Base-by-base conservation (phyloP, 1,140 invertebrate genomes). In the Drosophila kanapiae region DNA sequence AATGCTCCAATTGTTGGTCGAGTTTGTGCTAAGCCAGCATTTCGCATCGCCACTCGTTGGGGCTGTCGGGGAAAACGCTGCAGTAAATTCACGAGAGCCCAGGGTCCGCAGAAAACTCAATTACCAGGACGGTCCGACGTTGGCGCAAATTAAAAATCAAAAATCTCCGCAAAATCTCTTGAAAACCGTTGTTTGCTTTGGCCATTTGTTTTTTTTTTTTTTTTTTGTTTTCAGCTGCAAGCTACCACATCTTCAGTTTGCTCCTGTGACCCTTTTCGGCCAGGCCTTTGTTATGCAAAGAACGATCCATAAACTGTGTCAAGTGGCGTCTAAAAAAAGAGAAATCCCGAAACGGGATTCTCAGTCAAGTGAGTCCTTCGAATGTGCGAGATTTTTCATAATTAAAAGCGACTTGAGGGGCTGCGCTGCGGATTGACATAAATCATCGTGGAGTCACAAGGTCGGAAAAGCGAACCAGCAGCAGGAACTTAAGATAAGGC, bases 281-380 rank as follows among this genome's bases (percentile, higher is more conserved):
- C 37, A 45, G 47, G 47, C 29, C 83, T 86, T 86, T 86, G 83
- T 84, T 59, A 88, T 86, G 84, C 80, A 86, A 83, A 86, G 38
- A 51, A 63, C 49, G 62, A 54, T 31, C 80, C 84, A 69, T 69
- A 77, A 88, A 83, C 63, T 88, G 80, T 88, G 83, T 80, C 80
- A 88, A 88, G 80, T 72, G 61, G 65, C 43, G 45, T 51, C 59
- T 31, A 16, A 0, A 14, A 45, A 38, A 40, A 16, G 29, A 43
- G 6, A 9, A 60, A 11, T 60, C 72, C 47, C 48, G n/a, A 47
- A 40, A 47, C n/a, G 57, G 31, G 45, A 4, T n/a, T 29, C 16
- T 13, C 18, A 23, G 53, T 18, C 38, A 23, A 47, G 56, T 31
- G 45, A 27, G 14, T 27, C 45, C 27, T 75, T 47, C 42, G 37